Base-by-base conservation (phyloP, 2,888 invertebrate genomes). In the Epiblema foenella region DNA sequence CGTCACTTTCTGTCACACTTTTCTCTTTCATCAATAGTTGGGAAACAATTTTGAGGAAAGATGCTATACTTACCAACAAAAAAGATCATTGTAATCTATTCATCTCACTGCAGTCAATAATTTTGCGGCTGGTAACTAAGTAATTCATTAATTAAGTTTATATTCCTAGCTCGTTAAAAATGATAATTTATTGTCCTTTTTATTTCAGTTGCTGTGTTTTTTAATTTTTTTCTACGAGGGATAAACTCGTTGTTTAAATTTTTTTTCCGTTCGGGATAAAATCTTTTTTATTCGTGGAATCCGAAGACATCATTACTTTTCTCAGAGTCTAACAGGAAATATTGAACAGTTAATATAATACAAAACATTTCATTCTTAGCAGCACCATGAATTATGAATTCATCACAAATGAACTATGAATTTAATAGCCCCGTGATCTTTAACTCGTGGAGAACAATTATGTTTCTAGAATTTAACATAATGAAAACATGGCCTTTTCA, bases 1-100 rank as follows among this genome's bases (percentile, higher is more conserved):
- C 37, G 59, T 11, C 70, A 70, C 65, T 66, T 70, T 66, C 59
- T 20, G 29, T 56, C n/a, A 37, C 18, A 65, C 59, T 65, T 70
- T 69, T 70, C 63, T 57, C 59, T 54, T 70, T 59, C 4, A 37
- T 24, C 20, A 20, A 59, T 59, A 46, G 39, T 29, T 5, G 37
- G 5, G 56, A 56, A 46, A 20, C 51, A 46, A 33, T 42, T 46
- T 46, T 46, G 46, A 46, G n/a, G 46, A 46, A 46, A 46, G 15
- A 42, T 15, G 42, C 42, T 42, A n/a, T 42, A n/a, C 42, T 15
- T 42, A n/a, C 5, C 3, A 15, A 42, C 4, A 7, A 42, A 15
- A 15, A 5, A 15, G 5, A 15, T 15, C 42, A 2, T 42, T 12
- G 24, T 24, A 15, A 7, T n/a, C n/a, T 7, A 15, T 4, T 42